Evolutionary conservation across 2,113 vertebrate genomes (phyloP).

Genomic region (Oxyura jamaicensis): DNA sequence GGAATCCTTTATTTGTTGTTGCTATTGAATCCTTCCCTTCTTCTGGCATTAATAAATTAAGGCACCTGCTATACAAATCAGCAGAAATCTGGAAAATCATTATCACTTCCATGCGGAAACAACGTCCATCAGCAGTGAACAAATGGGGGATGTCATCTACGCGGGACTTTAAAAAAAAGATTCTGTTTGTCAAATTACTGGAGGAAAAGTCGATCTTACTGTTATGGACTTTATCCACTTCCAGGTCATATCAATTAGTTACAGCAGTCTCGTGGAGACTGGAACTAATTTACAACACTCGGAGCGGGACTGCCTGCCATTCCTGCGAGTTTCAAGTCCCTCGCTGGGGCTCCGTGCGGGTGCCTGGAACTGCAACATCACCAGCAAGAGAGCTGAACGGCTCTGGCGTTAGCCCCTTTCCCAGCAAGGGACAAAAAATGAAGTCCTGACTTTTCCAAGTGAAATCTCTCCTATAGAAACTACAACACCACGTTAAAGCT

Average conservation of each 20-base stretch:
- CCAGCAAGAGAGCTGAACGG: background rate
- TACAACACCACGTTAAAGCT: background rate
- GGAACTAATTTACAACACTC: conserved; percentile 67
- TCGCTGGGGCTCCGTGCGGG: background rate
- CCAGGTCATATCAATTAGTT: conserved; percentile 69
- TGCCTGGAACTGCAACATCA: background rate
- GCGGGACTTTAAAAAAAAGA: background rate
- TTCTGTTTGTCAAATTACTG: conserved; percentile 58
- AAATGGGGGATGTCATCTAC: conserved; percentile 3
- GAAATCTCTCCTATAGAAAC: background rate
- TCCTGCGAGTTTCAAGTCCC: background rate
- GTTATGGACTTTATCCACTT: conserved; percentile 66
- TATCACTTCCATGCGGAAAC: conserved; percentile 28
- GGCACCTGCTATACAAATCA: conserved; percentile 52
- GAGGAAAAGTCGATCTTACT: conserved; percentile 60
- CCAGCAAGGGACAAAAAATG: background rate
- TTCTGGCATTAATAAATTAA: conserved; percentile 39
- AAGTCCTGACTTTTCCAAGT: background rate
- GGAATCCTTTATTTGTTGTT: background rate
- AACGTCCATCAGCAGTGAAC: background rate
- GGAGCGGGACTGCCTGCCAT: background rate
- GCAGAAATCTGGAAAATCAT: conserved; percentile 50
- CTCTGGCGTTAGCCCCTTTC: background rate
- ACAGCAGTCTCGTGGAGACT: conserved; percentile 55
- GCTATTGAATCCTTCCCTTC: background rate